phyloP scores from a whole-genome alignment of 2,113 vertebrate species.

The Marmota monax region DNA sequence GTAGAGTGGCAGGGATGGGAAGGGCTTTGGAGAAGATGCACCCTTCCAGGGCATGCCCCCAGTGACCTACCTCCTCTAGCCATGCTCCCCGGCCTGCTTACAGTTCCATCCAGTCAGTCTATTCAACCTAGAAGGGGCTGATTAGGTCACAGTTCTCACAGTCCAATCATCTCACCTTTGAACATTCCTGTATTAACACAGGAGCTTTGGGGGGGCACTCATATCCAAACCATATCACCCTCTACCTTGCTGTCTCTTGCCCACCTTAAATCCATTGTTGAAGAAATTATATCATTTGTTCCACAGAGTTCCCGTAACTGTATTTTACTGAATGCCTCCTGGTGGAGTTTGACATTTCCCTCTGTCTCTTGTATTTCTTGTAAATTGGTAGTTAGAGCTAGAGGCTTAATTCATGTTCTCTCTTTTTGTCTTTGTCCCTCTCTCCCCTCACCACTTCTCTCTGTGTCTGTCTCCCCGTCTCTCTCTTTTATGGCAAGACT shows the following conservation, averaged over 20 bases:
- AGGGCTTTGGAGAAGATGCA: too few species aligned
- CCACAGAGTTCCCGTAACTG: neutral
- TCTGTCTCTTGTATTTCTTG: conserved; percentile 1
- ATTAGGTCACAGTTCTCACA: too few species aligned
- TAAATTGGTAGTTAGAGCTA: neutral
- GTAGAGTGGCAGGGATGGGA: too few species aligned
- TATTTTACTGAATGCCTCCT: neutral
- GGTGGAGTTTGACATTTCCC: neutral
- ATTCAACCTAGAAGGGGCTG: too few species aligned
- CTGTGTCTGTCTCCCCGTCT: neutral
- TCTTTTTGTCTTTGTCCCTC: neutral
- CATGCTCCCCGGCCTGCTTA: too few species aligned
- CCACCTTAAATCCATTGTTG: conserved; percentile 1
- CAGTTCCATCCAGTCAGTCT: too few species aligned
- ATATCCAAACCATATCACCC: neutral
- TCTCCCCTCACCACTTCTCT: neutral
- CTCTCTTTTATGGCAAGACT: neutral
- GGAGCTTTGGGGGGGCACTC: too few species aligned
- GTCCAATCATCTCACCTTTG: too few species aligned
- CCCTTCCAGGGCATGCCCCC: too few species aligned
- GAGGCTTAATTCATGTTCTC: neutral
- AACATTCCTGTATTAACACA: too few species aligned
- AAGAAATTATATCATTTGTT: conserved; percentile 13
- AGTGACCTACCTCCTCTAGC: too few species aligned
- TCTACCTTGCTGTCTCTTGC: neutral